Evolutionary conservation across 2,888 invertebrate genomes (phyloP).

Genomic region (Venusia cambrica): DNA sequence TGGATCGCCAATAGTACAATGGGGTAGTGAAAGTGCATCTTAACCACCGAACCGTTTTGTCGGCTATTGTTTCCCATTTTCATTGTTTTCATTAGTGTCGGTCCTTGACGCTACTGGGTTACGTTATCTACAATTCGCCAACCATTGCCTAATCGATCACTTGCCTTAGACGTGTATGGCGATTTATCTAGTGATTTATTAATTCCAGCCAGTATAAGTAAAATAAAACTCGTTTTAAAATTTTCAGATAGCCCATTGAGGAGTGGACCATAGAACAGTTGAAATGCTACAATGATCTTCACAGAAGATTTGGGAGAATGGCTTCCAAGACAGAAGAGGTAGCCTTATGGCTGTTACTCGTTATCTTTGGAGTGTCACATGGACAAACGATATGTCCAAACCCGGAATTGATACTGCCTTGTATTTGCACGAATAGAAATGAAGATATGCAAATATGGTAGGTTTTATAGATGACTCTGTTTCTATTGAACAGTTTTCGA

Average conservation of each 20-base stretch:
- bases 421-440: constrained; percentile 88
- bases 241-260: constrained; percentile 15
- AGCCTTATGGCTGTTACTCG: constrained; percentile 55
- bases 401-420: constrained; percentile 89
- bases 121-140: constrained; percentile 3
- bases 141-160: neutral
- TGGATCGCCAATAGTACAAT: constrained; percentile 68
- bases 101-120: constrained; percentile 65
- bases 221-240: too few relatives aligned
- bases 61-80: constrained; percentile 65
- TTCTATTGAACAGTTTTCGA: neutral
- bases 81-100: constrained; percentile 65
- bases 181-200: too few relatives aligned
- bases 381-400: constrained; percentile 83
- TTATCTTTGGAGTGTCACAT: constrained; percentile 37
- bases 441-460: constrained; percentile 93
- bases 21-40: constrained; percentile 72
- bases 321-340: constrained; percentile 54
- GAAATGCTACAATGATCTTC: constrained; percentile 67
- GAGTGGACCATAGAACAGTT: constrained; percentile 5
- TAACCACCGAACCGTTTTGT: constrained; percentile 60
- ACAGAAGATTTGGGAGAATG: constrained; percentile 59
- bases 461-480: constrained; percentile 4
- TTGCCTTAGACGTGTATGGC: too few relatives aligned
- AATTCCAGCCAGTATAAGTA: too few relatives aligned